phyloP scores from a whole-genome alignment of 2,113 vertebrate genomes.

The Pluvianellus socialis region DNA sequence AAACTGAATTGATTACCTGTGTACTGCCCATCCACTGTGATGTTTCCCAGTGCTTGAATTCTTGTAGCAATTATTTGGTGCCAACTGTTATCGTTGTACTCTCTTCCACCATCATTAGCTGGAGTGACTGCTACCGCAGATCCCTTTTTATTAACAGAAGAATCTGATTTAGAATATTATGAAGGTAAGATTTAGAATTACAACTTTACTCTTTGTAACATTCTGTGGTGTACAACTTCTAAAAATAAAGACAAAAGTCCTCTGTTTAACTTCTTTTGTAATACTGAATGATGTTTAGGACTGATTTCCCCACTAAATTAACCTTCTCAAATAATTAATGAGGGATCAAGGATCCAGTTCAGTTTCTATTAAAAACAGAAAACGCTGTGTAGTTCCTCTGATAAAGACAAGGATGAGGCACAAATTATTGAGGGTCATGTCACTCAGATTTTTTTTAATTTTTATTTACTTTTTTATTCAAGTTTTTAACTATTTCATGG shows the following conservation, averaged over 20 bases:
- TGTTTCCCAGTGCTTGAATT: constrained; percentile 82
- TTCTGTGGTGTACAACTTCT: neutral
- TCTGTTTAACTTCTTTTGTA: neutral
- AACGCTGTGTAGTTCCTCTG: neutral
- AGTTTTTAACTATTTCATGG: neutral
- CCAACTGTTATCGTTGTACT: constrained; percentile 87
- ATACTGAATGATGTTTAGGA: neutral
- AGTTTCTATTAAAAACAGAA: neutral
- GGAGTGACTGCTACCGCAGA: constrained; percentile 84
- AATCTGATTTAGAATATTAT: constrained; percentile 11
- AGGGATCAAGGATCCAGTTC: neutral
- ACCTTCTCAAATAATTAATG: constrained; percentile 8
- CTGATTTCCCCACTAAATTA: neutral
- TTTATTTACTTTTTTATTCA: neutral
- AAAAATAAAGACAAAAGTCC: neutral
- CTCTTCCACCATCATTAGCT: constrained; percentile 78
- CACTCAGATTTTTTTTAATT: neutral
- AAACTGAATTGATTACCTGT: constrained; percentile 75
- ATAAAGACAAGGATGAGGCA: neutral
- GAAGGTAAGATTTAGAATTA: neutral
- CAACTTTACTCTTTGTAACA: neutral
- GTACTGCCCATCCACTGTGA: constrained; percentile 85
- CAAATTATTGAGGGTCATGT: neutral
- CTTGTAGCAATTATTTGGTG: constrained; percentile 84
- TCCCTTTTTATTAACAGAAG: constrained; percentile 76